Base-by-base conservation (phyloP, 2,888 invertebrate species). In the Pelosia muscerda region DNA sequence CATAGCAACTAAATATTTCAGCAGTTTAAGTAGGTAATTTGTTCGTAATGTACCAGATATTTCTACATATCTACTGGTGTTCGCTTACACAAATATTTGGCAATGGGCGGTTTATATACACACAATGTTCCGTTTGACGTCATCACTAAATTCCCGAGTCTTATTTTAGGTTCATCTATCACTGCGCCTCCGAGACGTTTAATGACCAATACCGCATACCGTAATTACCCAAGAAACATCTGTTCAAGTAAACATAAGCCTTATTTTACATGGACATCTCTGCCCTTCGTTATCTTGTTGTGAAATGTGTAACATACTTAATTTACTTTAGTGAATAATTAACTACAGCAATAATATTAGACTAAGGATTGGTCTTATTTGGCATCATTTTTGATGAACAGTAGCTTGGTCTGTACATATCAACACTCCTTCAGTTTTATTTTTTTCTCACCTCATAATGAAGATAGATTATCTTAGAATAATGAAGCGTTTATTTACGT, bases 381-480 rank as follows among this genome's bases (percentile, higher is more conserved):
- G 56, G 53, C 31, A 42, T 31, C 19, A 22, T 26, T 56, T 42
- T 67, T 57, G 62, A 68, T 77, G 38, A 58, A 42, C n/a, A 55
- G 58, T 67, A 65, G 64, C 68, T 70, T 68, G 64, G 58, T 67
- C 61, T 34, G 63, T 70, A 63, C 59, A 70, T 65, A 72, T 68
- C 76, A 70, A 72, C 74, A 55, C 72, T 72, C 38, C 53, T 72
- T 78, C 58, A 67, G 26, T 54, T 66, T 63, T 71, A 60, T 64
- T 66, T 77, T 76, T 83, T 79, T 81, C 81, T 80, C 80, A 74
- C 82, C 67, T 75, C 81, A 79, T 84, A 86, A 88, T 87, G 87
- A 87, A 87, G 86, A 88, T 86, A 84, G 88, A 87, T 86, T 84
- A 82, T 78, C 78, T 76, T 72, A 69, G 75, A 83, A 86, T 86